Evolutionary conservation across 2,113 vertebrate species (phyloP), one percentile per base, ranked within the genome.

Genomic region (Pitta sordida): DNA sequence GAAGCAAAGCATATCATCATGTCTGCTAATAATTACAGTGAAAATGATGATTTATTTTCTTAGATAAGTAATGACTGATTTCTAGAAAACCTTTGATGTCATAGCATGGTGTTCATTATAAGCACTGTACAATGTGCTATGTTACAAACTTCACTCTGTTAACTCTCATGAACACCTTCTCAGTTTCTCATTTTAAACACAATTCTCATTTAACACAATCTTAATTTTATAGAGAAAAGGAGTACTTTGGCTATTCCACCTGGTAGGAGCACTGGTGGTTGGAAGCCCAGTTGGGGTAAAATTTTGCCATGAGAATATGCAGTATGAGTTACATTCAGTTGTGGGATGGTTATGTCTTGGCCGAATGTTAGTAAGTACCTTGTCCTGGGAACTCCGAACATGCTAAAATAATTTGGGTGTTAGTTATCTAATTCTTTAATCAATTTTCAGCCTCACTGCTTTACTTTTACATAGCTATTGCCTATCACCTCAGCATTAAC

Each of bases 61-160:
- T 27, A n/a, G n/a, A 83, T 91, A 44, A 5, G 69, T 92, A 94
- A 74, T 48, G 78, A 96, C 63, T 87, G 85, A 96, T 78, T 94
- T 58, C 48, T 91, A 89, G 39, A 83, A 82, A 55, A 68, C 37
- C 21, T 79, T 41, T 15, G 23, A 68, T 62, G 52, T 67, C 83
- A 76, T 17, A 65, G 43, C 59, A 53, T 37, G 24, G n/a, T 75
- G 37, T 55, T 94, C 22, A 70, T 67, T 77, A n/a, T 53, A 46
- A 87, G 48, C 56, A 34, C 43, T 60, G 18, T 8, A 75, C 13
- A 88, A 68, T 55, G 82, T 44, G n/a, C 43, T 37, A 20, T 41
- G 32, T 83, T 82, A 34, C 15, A 80, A 37, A 32, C 14, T 23
- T 77, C 39, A 37, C 20, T 83, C 36, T 89, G 32, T 46, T 77